Evolutionary conservation across 2,113 vertebrate genomes (phyloP).

Genomic region (Lepus timidus): DNA sequence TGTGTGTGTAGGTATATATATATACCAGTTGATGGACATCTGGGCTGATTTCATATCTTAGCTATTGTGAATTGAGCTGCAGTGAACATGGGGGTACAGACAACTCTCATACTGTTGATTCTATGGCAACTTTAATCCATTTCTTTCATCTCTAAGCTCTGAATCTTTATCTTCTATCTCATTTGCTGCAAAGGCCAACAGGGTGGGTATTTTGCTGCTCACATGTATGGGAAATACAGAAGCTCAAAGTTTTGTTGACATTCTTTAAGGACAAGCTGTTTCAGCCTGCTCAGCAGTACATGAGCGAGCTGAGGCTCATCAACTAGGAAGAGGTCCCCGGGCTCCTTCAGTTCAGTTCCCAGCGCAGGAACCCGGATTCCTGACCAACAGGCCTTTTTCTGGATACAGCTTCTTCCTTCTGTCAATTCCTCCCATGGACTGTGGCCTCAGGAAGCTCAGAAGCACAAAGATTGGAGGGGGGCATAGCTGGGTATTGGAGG

Average conservation of each 20-base stretch:
- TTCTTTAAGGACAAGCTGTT: slow-evolving; percentile 10
- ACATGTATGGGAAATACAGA: background rate
- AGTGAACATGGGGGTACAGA: too few relatives aligned
- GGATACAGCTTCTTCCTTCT: background rate
- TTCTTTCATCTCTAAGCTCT: background rate
- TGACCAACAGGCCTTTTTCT: background rate
- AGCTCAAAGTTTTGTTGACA: background rate
- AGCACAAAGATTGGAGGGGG: background rate
- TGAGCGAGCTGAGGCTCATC: background rate
- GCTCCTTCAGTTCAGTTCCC: background rate
- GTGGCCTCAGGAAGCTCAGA: background rate
- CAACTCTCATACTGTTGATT: background rate
- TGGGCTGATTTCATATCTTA: too few relatives aligned
- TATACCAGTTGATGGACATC: too few relatives aligned
- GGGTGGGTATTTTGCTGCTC: background rate
- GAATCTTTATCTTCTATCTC: background rate
- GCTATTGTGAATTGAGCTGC: too few relatives aligned
- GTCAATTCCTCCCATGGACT: background rate
- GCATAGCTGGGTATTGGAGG: too few relatives aligned
- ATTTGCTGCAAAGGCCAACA: background rate
- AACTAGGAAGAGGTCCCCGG: background rate
- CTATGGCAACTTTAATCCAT: background rate
- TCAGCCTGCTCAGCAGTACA: background rate
- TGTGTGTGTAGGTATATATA: too few relatives aligned
- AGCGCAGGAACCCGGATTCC: background rate